Base-by-base conservation (phyloP, 1,140 invertebrate genomes). In the Zaprionus gabonicus region DNA sequence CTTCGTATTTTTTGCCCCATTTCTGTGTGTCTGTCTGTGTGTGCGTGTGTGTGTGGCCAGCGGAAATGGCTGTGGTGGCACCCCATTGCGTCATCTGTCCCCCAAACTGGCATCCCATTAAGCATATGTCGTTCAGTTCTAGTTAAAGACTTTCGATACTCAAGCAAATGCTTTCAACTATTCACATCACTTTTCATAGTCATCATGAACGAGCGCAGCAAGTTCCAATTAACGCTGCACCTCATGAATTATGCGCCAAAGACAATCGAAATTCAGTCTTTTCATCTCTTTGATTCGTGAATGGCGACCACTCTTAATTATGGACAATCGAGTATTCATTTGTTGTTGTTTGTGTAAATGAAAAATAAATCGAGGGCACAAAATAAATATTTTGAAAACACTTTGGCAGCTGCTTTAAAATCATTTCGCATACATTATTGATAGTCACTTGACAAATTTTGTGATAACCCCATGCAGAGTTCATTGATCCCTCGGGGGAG, bases 41-140 rank as follows among this genome's bases (percentile, higher is more conserved):
- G 28, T 65, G 17, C 41, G 1, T 69, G 28, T 65, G 17, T 55
- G 1, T 69, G 25, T 41, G 46, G 23, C 9, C 9, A 69, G 41
- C 80, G 83, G 80, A 82, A 83, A 80, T 80, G 79, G 71, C 68
- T 80, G 58, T 46, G 62, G 69, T 64, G 80, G 71, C 70, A 55
- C 64, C 83, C 83, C 80, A 38, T 66, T 58, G 80, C 68, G 70
- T 65, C 44, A 41, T 72, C 53, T 25, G 46, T 67, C 44, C 20
- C 36, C n/a, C n/a, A 3, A 55, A 58, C 53, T 12, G 31, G 25
- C 44, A 70, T 70, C 58, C 65, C 59, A 69, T 84, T 72, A 76
- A 71, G 46, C 46, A 51, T 51, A 5, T 80, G 81, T 38, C 78
- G 53, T 57, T 49, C 44, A 34, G 71, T 57, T 71, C 49, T 13